phyloP scores from a whole-genome alignment of 1,140 invertebrate genomes.

The Harlomillsia oculata region DNA sequence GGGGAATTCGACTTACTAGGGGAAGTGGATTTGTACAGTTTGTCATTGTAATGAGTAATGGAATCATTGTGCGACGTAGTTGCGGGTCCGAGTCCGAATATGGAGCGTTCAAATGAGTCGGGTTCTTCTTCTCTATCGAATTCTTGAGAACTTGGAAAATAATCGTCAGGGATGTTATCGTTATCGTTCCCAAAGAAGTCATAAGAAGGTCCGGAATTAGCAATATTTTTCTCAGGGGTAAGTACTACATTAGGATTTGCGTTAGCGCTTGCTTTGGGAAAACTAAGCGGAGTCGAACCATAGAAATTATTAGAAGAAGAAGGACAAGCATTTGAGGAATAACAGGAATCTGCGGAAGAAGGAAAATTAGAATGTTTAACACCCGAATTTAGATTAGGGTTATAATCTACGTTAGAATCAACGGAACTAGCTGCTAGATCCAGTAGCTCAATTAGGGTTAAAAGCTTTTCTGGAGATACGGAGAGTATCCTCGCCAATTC shows the following conservation, averaged over 20 bases:
- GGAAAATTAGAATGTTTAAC: background rate
- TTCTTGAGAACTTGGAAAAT: background rate
- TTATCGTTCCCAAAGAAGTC: conserved; percentile 2
- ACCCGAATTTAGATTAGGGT: background rate
- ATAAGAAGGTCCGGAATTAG: background rate
- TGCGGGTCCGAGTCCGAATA: background rate
- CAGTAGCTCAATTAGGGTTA: conserved; percentile 12
- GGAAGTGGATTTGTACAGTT: background rate
- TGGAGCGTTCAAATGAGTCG: background rate
- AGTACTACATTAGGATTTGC: background rate
- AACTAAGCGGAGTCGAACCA: background rate
- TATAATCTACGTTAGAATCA: background rate
- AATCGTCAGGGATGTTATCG: background rate
- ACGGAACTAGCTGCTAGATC: conserved; percentile 1
- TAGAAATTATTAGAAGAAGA: background rate
- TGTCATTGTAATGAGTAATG: background rate
- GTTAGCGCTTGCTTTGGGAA: background rate
- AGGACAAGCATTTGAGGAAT: background rate
- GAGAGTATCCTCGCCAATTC: conserved; percentile 4
- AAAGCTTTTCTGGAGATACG: conserved; percentile 17
- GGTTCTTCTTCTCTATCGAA: background rate
- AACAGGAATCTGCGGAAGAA: background rate
- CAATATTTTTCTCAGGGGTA: background rate
- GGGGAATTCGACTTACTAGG: background rate
- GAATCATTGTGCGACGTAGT: background rate